Evolutionary conservation across 1,140 invertebrate species (phyloP), one percentile per base, ranked within the genome.

Genomic region (Gonioctena quinquepunctata): DNA sequence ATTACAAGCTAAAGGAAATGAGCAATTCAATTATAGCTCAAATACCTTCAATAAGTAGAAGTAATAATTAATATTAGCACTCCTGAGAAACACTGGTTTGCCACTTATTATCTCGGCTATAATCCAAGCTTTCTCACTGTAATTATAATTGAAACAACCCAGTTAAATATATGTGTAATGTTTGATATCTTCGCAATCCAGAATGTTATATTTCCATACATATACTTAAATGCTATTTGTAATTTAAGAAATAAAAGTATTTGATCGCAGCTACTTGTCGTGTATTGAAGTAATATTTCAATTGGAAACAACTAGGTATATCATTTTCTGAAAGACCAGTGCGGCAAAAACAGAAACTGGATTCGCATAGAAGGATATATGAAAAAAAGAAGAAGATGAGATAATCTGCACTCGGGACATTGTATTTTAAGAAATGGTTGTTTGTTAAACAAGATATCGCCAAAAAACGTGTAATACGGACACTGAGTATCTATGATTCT

Each of bases 1-100:
- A n/a, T 23, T 54, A 18, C 52, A 23, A 54, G 18, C 19, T 11
- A 54, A 54, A 54, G 52, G 52, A 54, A 21, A 23, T 54, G 8
- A 23, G 52, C 52, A 54, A 54, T 54, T 54, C 18, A 54, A 54
- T 54, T 54, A 54, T 54, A 54, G 19, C 22, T 54, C 52, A 18
- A 19, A 54, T 54, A 18, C 52, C 22, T 54, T 23, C 22, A 54
- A 21, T 21, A 2, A 54, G 22, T 23, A 21, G 8, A 6, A 54
- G 52, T 54, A 54, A 54, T 54, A 54, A 54, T 54, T 54, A 54
- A 54, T 54, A 54, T 54, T 54, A 54, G 52, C 52, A 54, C 52
- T 54, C 18, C 52, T 23, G 22, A 54, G 52, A 54, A 54, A 23
- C 52, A 54, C 18, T 54, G 22, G 18, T 54, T 54, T 23, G 52